Evolutionary conservation across 2,888 invertebrate genomes (phyloP).

Genomic region (Ophion slaviceki): DNA sequence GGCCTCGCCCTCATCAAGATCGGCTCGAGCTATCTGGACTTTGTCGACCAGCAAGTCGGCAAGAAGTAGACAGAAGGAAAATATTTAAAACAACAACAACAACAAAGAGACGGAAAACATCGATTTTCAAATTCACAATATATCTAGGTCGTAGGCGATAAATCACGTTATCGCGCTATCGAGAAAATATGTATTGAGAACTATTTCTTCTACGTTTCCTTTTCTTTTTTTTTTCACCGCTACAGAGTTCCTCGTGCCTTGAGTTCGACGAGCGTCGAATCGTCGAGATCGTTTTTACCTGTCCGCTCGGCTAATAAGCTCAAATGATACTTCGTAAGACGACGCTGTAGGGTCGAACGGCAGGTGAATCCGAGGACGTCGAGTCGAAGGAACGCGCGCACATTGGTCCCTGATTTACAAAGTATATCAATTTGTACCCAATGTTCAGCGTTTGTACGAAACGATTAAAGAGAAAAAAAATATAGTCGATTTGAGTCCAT

Average conservation of each 20-base stretch:
- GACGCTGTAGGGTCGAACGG: not conserved
- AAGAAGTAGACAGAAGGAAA: constrained; percentile 81
- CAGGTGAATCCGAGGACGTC: not conserved
- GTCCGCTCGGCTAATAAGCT: not conserved
- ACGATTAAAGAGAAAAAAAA: constrained; percentile 15
- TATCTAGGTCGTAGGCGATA: constrained; percentile 44
- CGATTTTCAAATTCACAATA: constrained; percentile 20
- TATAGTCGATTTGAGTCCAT: constrained; percentile 2
- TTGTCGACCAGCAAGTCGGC: constrained; percentile 86
- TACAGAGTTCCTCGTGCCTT: constrained; percentile 45
- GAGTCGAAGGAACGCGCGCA: constrained; percentile 28
- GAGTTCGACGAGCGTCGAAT: constrained; percentile 14
- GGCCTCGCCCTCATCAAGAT: constrained; percentile 88
- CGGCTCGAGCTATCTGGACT: constrained; percentile 87
- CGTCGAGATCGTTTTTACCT: constrained; percentile 1
- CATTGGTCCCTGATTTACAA: constrained; percentile 32
- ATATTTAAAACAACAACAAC: not conserved
- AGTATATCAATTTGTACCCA: constrained; percentile 30
- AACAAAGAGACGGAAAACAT: too few relatives aligned
- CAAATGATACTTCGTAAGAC: not conserved
- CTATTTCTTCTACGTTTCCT: not conserved
- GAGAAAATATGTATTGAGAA: constrained; percentile 28
- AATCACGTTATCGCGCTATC: constrained; percentile 17
- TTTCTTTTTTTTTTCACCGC: constrained; percentile 31
- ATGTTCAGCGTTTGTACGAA: constrained; percentile 47